Evolutionary conservation across 1,140 invertebrate genomes (phyloP).

Genomic region (Laupala kohalensis): DNA sequence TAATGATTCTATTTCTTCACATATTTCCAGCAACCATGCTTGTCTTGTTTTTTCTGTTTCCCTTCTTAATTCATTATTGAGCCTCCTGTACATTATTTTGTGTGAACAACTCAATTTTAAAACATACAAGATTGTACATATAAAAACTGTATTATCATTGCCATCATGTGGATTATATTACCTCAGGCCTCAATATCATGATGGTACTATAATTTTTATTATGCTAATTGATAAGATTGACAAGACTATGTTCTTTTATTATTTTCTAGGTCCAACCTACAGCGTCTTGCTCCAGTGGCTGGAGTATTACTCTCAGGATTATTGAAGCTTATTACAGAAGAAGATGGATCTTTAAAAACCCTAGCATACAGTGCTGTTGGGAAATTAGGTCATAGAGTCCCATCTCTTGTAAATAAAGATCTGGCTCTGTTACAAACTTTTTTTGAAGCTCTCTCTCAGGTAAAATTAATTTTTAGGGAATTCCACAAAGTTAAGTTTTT

Average conservation of each 20-base stretch:
- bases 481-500: neutral
- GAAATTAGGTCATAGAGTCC: conserved; percentile 51
- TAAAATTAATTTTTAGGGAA: neutral
- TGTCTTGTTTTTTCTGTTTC: no score
- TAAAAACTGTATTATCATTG: no score
- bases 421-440: conserved; percentile 46
- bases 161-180: no score
- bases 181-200: no score
- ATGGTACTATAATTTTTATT: no score
- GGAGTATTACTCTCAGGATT: conserved; percentile 45
- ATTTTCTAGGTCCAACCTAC: conserved; percentile 25
- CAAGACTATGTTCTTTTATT: conserved; percentile 3
- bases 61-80: no score
- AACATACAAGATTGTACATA: no score
- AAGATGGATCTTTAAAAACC: conserved; percentile 44
- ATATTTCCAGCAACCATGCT: no score
- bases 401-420: conserved; percentile 52
- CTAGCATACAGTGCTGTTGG: conserved; percentile 67
- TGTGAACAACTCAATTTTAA: no score
- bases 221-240: neutral
- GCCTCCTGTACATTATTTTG: no score
- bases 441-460: conserved; percentile 33
- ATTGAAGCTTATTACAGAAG: conserved; percentile 43
- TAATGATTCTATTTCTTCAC: no score
- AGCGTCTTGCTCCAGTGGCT: conserved; percentile 27